Base-by-base conservation (phyloP, 2,113 vertebrate species). In the Hippocampus comes region DNA sequence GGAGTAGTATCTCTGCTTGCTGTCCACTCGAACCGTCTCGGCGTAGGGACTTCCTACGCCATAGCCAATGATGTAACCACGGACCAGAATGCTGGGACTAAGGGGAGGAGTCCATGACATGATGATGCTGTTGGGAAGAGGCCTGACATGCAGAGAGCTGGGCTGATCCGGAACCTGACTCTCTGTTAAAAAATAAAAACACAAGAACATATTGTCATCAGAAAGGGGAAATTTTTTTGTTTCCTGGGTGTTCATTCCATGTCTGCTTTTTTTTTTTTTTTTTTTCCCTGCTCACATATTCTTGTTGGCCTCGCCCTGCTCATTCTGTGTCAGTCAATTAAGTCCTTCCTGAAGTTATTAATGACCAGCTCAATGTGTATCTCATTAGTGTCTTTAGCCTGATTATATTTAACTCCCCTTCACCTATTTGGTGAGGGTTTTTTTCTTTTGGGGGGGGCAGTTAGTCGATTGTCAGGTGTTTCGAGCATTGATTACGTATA, bases 81-180 rank as follows among this genome's bases (percentile, higher is more conserved):
- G 90, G 0, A 98, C 95, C 0, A 97, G 90, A 9, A 97, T 95
- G 89, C 91, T 95, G 0, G 95, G 96, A 84, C 95, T 97, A 64
- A 98, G 86, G 0, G 96, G 97, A 0, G 97, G 96, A 0, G 97
- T 98, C 97, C 97, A 98, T 48, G 95, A 98, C 96, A 98, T 98
- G 80, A 97, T 95, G 75, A 98, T 98, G 80, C 95, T 98, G 71
- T 93, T 96, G 17, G 95, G 94, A 65, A 97, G 91, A 0, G 97
- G 96, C 21, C 95, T 88, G 71, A 98, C 96, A 0, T 98, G 97
- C 21, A 98, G 91, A 11, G 97, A 98, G 82, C 95, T 97, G 10
- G 97, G 97, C 88, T 97, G 97, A 73, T 98, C 94, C 0, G 96
- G 96, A 1, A 97, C 96, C 82, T 97, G 96, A 48, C 95, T 96